A percentile compares a stretch with the other conserved stretches of the same genome.
Evolutionary conservation across 2,113 vertebrate genomes (phyloP).

Genomic region (Tetrax tetrax): DNA sequence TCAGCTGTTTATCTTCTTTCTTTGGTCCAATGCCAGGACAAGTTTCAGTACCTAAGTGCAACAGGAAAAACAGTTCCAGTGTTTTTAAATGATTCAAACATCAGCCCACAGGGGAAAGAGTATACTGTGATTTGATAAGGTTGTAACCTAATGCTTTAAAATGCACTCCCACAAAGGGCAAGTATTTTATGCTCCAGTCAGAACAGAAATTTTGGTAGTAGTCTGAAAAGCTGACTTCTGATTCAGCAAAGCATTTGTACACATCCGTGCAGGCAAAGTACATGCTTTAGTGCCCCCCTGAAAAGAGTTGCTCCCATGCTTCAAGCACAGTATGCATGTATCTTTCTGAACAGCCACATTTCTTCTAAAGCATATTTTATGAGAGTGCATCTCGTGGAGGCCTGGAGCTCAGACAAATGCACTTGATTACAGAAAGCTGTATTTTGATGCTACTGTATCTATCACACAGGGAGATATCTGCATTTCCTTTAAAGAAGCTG

Average conservation of each 20-base stretch:
- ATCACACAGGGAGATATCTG: neutral
- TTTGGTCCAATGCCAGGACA: slow-evolving; percentile 48
- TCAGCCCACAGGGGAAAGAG: neutral
- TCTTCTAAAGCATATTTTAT: neutral
- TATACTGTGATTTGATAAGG: slow-evolving; percentile 19
- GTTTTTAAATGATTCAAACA: slow-evolving; percentile 61
- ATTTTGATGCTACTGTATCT: neutral
- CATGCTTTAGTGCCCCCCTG: neutral
- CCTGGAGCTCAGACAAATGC: neutral
- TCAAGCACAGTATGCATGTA: neutral
- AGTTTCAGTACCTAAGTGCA: slow-evolving; percentile 70
- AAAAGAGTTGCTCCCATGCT: neutral
- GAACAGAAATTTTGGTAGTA: neutral
- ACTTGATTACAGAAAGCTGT: neutral
- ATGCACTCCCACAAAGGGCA: slow-evolving; percentile 23
- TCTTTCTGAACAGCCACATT: neutral
- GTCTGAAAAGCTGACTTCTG: neutral
- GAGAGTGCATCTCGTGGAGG: neutral
- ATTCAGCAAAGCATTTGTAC: neutral
- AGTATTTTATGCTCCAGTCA: slow-evolving; percentile 17
- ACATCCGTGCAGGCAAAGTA: neutral
- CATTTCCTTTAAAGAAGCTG: neutral
- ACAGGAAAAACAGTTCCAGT: slow-evolving; percentile 61
- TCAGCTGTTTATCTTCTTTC: slow-evolving; percentile 42
- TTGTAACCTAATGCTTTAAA: slow-evolving; percentile 38